Percentiles rank a stretch among this genome's conserved stretches.
Conservation (phyloP, 1,140 invertebrate species). For the Chionoecetes opilio region DNA sequence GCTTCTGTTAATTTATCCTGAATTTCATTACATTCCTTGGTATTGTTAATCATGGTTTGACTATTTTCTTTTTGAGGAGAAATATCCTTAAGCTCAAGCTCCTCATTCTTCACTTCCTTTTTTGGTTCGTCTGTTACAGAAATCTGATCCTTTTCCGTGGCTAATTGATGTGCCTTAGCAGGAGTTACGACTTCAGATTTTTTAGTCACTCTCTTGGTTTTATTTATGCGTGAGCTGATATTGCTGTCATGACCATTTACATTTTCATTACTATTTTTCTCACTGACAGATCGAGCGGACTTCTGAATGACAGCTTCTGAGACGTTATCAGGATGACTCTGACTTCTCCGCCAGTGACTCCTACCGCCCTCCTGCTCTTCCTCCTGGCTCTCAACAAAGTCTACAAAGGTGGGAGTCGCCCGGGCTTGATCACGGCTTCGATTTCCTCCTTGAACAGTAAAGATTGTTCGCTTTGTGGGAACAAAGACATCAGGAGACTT, state of each 20-base stretch:
- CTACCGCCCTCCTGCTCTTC: conserved; percentile 32
- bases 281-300: background rate
- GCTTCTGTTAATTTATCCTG: background rate
- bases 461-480: conserved; percentile 72
- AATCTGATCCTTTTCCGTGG: background rate
- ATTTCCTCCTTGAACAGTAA: conserved; percentile 63
- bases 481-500: conserved; percentile 74
- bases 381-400: conserved; percentile 73
- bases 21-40: conserved; percentile 1
- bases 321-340: background rate
- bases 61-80: background rate
- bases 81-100: background rate
- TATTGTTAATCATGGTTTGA: background rate
- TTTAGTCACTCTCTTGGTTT: background rate
- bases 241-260: background rate
- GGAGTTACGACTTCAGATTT: background rate
- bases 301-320: background rate
- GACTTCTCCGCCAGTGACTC: background rate
- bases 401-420: conserved; percentile 73
- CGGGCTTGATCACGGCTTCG: conserved; percentile 68
- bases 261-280: background rate
- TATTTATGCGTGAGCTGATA: background rate
- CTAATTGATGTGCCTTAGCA: background rate
- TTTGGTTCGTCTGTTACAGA: background rate
- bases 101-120: background rate